Evolutionary conservation across 2,888 invertebrate species (phyloP), one percentile per base, ranked within the genome.

Genomic region (Ennomos quercinarius): DNA sequence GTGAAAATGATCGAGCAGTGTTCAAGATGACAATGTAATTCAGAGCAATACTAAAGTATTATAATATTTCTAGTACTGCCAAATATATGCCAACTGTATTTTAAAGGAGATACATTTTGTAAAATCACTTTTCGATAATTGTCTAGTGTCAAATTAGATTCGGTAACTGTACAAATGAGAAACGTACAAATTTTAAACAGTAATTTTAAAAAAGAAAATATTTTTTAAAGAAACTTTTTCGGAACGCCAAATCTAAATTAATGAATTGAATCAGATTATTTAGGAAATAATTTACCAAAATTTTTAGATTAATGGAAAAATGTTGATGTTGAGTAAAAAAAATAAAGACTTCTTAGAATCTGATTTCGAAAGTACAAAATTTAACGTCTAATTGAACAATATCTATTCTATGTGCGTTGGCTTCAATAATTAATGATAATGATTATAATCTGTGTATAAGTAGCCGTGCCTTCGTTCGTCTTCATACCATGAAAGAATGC

Each of bases 31-130:
- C 91, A 89, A 91, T 91, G 92, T 91, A 91, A 91, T 84, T 82
- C 91, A 89, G 90, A 92, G 92, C 92, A 91, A 92, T 92, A 92
- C 89, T 91, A 91, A 91, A 90, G 88, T 91, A 91, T 91, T 91
- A 56, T 51, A 84, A 89, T 91, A 85, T 91, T 83, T 90, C 87
- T 91, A 91, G 91, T 90, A 90, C 90, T 92, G 92, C 91, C 92
- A 91, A 91, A 89, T 84, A 82, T 51, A 87, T 90, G 91, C 92
- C 91, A 91, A 91, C 91, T 87, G 87, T 92, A 91, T 90, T 89
- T 83, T 89, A 85, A 86, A 85, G 74, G 79, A 80, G 75, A 80
- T 80, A 80, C 86, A 82, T 87, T 89, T 88, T 87, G 84, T 80
- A 78, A 80, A 87, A 87, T 84, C 86, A 90, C 80, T 89, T 90